phyloP scores from a whole-genome alignment of 2,113 vertebrate genomes.

The Haemorhous mexicanus region DNA sequence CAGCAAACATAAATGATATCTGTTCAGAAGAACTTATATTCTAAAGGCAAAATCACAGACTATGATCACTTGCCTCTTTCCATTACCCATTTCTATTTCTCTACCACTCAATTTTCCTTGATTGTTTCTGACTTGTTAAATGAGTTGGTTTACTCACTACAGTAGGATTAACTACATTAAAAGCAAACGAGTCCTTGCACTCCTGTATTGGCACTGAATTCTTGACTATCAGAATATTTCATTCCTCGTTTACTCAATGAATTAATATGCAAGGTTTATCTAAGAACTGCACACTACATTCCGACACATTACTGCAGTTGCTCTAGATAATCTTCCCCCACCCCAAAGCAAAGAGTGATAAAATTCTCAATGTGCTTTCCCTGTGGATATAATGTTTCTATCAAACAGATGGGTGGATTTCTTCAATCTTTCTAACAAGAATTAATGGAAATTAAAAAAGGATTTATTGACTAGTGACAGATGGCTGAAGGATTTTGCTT shows the following conservation, averaged over 20 bases:
- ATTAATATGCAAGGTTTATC: background rate
- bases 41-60: background rate
- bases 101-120: background rate
- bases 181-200: background rate
- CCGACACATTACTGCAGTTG: background rate
- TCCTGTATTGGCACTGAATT: background rate
- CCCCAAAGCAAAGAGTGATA: background rate
- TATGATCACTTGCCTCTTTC: background rate
- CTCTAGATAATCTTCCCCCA: background rate
- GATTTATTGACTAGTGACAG: conserved; percentile 54
- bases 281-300: background rate
- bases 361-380: background rate
- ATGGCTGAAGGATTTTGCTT: conserved; percentile 48
- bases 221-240: background rate
- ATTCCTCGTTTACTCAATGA: background rate
- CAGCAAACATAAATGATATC: background rate
- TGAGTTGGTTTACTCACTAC: background rate
- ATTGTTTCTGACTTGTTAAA: background rate
- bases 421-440: conserved; percentile 56
- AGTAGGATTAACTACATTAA: background rate
- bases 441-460: conserved; percentile 60
- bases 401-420: conserved; percentile 48
- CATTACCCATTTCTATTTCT: background rate
- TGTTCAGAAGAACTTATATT: background rate
- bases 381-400: background rate